These are phyloP conservation scores for Trichonephila inaurata DNA, from an alignment of 1,140 invertebrate species.

Conservation along the genomic window DNA sequence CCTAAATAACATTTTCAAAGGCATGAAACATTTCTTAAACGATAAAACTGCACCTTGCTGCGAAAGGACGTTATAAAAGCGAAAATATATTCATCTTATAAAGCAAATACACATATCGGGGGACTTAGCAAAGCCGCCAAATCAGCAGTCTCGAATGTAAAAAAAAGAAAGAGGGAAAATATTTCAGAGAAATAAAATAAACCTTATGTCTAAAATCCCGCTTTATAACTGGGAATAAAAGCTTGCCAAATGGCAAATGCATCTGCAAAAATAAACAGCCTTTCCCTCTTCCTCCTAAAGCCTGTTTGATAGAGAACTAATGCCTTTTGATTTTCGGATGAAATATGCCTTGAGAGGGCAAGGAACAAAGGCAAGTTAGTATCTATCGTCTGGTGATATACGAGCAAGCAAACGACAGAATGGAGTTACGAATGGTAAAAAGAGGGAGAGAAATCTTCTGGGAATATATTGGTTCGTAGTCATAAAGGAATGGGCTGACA, in stretches of 20 bases:
- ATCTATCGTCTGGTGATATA: slow-evolving; percentile 74
- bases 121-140: neutral
- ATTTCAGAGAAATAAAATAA: slow-evolving; percentile 45
- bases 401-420: slow-evolving; percentile 59
- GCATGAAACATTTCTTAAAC: neutral
- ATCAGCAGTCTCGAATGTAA: neutral
- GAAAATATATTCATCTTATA: slow-evolving; percentile 25
- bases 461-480: slow-evolving; percentile 75
- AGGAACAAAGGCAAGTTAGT: slow-evolving; percentile 60
- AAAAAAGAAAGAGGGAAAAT: neutral
- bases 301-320: slow-evolving; percentile 75
- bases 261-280: slow-evolving; percentile 73
- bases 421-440: slow-evolving; percentile 43
- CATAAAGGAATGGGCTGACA: slow-evolving; percentile 73
- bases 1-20: neutral
- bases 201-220: slow-evolving; percentile 57
- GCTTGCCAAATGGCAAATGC: slow-evolving; percentile 46
- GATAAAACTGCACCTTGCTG: neutral
- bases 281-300: slow-evolving; percentile 52
- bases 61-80: neutral
- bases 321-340: slow-evolving; percentile 75
- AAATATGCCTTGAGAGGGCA: slow-evolving; percentile 66
- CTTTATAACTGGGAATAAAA: slow-evolving; percentile 68
- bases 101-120: neutral
- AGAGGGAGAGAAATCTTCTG: slow-evolving; percentile 51